These are phyloP conservation scores for Lucinisca nassula DNA, from an alignment of 2,888 invertebrate genomes.

Conservation along the genomic window DNA sequence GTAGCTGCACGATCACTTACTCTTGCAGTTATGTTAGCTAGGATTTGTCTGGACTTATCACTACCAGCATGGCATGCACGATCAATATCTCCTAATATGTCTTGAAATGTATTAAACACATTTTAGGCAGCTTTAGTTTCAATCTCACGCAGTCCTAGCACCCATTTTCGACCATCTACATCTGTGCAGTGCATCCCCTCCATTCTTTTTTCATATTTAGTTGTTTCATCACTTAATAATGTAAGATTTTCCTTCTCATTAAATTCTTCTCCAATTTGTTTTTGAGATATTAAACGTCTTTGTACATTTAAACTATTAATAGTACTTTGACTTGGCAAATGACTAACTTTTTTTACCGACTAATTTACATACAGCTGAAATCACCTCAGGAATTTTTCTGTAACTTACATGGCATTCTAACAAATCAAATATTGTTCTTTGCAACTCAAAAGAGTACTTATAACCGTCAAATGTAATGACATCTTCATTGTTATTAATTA, in stretches of 20 bases:
- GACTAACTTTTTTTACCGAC: neutral
- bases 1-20: neutral
- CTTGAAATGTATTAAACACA: neutral
- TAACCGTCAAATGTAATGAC: neutral
- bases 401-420: neutral
- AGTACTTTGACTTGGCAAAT: neutral
- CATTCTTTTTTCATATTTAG: neutral
- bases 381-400: neutral
- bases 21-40: neutral
- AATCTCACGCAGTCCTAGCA: neutral
- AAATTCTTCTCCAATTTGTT: neutral
- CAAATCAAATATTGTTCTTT: neutral
- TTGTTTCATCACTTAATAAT: neutral
- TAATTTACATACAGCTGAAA: neutral
- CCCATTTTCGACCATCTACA: neutral
- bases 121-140: neutral
- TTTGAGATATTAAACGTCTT: neutral
- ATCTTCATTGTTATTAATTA: neutral
- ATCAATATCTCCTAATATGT: neutral
- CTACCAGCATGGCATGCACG: neutral
- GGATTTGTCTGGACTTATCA: constrained; percentile 1
- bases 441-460: neutral
- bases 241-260: neutral
- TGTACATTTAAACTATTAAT: neutral
- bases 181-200: neutral